phyloP scores from a whole-genome alignment of 2,888 invertebrate species.

The Nomada flava region DNA sequence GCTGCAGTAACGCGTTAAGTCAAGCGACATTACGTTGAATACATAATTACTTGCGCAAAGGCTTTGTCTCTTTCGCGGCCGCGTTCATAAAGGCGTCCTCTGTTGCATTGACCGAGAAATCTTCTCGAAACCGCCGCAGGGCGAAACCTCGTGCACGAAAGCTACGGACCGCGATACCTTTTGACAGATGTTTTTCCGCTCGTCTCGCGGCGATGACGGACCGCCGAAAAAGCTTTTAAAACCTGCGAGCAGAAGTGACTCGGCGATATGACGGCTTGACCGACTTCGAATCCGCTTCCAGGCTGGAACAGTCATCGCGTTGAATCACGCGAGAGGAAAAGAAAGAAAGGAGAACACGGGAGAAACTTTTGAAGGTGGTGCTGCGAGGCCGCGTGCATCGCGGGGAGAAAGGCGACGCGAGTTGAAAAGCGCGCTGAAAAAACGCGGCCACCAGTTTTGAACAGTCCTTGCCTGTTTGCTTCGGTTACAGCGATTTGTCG shows the following conservation, averaged over 20 bases:
- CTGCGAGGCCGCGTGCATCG: slow-evolving; percentile 19
- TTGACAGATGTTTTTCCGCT: slow-evolving; percentile 32
- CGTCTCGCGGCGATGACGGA: slow-evolving; percentile 31
- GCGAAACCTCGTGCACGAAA: neutral
- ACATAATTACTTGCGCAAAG: slow-evolving; percentile 40
- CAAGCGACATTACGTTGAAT: slow-evolving; percentile 32
- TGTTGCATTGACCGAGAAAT: slow-evolving; percentile 22
- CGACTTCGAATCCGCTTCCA: slow-evolving; percentile 56
- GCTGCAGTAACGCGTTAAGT: slow-evolving; percentile 44
- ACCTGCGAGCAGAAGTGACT: slow-evolving; percentile 40
- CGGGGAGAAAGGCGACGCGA: slow-evolving; percentile 30
- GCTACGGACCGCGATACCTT: neutral
- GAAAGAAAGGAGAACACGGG: slow-evolving; percentile 3
- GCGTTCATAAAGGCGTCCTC: slow-evolving; percentile 3
- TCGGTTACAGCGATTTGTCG: slow-evolving; percentile 31
- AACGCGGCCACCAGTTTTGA: slow-evolving; percentile 28
- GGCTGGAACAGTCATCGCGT: slow-evolving; percentile 14
- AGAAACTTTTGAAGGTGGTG: slow-evolving; percentile 45
- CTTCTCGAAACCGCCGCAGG: neutral
- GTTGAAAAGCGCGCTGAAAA: slow-evolving; percentile 37
- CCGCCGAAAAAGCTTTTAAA: slow-evolving; percentile 54
- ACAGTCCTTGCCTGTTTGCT: slow-evolving; percentile 41
- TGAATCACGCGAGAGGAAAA: slow-evolving; percentile 30
- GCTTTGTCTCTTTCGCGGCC: slow-evolving; percentile 19
- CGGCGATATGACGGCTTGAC: slow-evolving; percentile 67